phyloP scores from a whole-genome alignment of 2,888 invertebrate species.

The Psylliodes chrysocephalus region DNA sequence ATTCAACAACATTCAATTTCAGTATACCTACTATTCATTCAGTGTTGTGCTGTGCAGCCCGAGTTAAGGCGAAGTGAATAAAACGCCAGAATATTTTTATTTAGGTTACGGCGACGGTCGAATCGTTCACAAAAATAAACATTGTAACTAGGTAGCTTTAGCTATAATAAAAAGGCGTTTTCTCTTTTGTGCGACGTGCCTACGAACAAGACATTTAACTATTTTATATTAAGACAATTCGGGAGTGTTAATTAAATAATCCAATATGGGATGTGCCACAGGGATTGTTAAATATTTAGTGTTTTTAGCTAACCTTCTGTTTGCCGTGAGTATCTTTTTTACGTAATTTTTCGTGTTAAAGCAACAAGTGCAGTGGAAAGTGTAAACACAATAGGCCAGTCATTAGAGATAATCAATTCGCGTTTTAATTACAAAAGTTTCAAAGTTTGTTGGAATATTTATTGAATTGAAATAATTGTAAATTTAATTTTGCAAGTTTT shows the following conservation, averaged over 20 bases:
- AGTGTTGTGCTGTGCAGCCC: constrained; percentile 26
- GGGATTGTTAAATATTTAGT: constrained; percentile 61
- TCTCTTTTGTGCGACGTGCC: constrained; percentile 29
- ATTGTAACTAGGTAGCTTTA: constrained; percentile 24
- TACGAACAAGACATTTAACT: constrained; percentile 9
- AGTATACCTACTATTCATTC: no score
- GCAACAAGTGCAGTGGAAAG: constrained; percentile 48
- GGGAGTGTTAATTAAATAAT: not conserved
- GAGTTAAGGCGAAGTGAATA: constrained; percentile 10
- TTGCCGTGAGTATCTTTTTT: constrained; percentile 73
- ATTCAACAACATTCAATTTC: no score
- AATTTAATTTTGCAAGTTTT: no score
- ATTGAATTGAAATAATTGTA: no score
- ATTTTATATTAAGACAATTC: not conserved
- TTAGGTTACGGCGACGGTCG: constrained; percentile 28
- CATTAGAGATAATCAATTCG: no score
- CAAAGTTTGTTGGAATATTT: no score
- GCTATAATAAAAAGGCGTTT: constrained; percentile 20
- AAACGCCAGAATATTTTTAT: constrained; percentile 7
- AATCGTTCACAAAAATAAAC: constrained; percentile 27
- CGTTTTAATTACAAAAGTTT: no score
- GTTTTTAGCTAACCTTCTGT: constrained; percentile 67
- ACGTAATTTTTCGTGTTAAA: constrained; percentile 20
- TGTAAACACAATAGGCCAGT: no score
- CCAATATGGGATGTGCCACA: constrained; percentile 62